phyloP scores from a whole-genome alignment of 1,140 invertebrate species.

The Aphidius gifuensis region DNA sequence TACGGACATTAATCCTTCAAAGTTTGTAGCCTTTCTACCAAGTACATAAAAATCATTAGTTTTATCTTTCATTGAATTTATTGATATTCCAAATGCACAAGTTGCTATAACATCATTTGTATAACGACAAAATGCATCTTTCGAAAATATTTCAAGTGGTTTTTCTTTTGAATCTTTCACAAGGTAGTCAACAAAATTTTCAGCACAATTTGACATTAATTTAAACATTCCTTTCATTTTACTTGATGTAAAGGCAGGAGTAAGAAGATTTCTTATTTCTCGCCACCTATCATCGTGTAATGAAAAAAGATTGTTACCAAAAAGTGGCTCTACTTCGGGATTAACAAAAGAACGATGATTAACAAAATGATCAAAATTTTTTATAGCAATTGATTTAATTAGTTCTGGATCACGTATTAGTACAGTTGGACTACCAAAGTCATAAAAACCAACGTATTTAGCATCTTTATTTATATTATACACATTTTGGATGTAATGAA shows the following conservation, averaged over 20 bases:
- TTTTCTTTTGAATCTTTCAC: slow-evolving; percentile 8
- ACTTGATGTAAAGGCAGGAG: slow-evolving; percentile 59
- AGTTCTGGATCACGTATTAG: slow-evolving; percentile 43
- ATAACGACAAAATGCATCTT: slow-evolving; percentile 6
- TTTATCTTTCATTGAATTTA: slow-evolving; percentile 9
- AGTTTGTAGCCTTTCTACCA: slow-evolving; percentile 2
- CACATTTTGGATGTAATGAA: neutral
- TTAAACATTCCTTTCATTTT: slow-evolving; percentile 59
- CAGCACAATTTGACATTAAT: slow-evolving; percentile 49
- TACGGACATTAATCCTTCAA: neutral
- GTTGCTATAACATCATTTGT: slow-evolving; percentile 13
- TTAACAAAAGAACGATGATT: neutral
- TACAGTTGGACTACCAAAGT: slow-evolving; percentile 55
- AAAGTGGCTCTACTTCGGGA: slow-evolving; percentile 6
- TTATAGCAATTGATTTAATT: slow-evolving; percentile 1
- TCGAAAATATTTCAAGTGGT: neutral
- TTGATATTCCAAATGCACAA: slow-evolving; percentile 11
- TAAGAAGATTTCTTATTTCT: slow-evolving; percentile 49
- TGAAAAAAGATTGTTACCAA: slow-evolving; percentile 13
- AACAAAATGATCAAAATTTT: neutral
- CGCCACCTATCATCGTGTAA: slow-evolving; percentile 34
- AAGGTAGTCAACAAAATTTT: slow-evolving; percentile 10
- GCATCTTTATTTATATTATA: slow-evolving; percentile 17
- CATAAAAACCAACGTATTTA: slow-evolving; percentile 51
- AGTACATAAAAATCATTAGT: slow-evolving; percentile 10